Evolutionary conservation across 2,113 vertebrate genomes (phyloP), one percentile per base, ranked within the genome.

Genomic region (Phycodurus eques): DNA sequence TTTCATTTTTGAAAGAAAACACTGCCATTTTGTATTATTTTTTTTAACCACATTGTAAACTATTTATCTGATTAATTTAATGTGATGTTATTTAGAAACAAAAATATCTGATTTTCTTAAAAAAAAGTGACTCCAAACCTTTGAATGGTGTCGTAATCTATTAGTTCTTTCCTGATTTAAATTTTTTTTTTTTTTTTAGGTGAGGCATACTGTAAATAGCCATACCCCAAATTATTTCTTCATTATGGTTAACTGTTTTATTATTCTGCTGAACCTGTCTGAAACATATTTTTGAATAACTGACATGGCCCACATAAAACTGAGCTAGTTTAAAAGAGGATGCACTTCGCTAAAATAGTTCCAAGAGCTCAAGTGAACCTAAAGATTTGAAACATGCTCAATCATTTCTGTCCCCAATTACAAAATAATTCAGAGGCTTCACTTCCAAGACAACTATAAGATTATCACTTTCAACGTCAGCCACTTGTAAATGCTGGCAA

Each of bases 391-490:
- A 80, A 83, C 61, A 72, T 49, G 80, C 84, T 69, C 31, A 51
- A 64, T 1, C 49, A 71, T 67, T 72, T 73, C 56, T 70, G 73
- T 27, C 68, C 31, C 46, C 67, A 54, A 54, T 73, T 35, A 42
- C 80, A 62, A 82, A 84, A 81, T 33, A 80, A 83, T 83, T 88
- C 71, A 77, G 62, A 80, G 85, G 82, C 75, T 63, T 80, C 63
- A 60, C 71, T 79, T 72, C 51, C 70, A 75, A 71, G 78, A 72
- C 75, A 14, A 46, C 67, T 59, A 64, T 31, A 35, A 61, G 60
- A 62, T 9, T 8, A 39, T 64, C 62, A 44, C 67, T 47, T 72
- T 74, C 74, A 71, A 74, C 64, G 72, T 82, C 68, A 67, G 71
- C 57, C 49, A 72, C 31, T 33, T 44, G 72, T 76, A 60, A 64